These are phyloP conservation scores for Alviniconcha strummeri DNA, from an alignment of 2,888 invertebrate genomes.

Conservation along the genomic window DNA sequence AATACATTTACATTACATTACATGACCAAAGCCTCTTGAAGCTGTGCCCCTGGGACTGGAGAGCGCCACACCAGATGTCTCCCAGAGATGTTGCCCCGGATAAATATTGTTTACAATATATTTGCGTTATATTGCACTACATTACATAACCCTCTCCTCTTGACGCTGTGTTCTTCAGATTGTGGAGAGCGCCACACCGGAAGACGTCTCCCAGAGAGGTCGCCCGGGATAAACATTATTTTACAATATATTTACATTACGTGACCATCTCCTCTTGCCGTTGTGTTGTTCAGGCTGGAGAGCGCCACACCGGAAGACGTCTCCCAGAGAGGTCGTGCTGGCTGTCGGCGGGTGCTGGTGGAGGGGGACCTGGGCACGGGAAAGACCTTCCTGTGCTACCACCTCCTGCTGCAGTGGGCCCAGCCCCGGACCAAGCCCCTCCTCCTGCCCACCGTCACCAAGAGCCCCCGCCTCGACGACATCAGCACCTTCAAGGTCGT, in stretches of 20 bases:
- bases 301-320: slow-evolving; percentile 44
- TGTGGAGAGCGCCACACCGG: slow-evolving; percentile 42
- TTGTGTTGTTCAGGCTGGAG: slow-evolving; percentile 37
- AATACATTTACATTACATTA: no score
- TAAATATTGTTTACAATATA: no score
- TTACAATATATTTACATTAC: no score
- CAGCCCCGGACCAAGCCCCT: slow-evolving; percentile 31
- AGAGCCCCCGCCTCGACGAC: slow-evolving; percentile 15
- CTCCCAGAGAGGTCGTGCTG: slow-evolving; percentile 38
- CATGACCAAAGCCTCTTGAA: no score
- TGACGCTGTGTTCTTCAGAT: slow-evolving; percentile 26
- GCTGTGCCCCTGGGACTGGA: no score
- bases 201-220: slow-evolving; percentile 41
- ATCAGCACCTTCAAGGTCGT: slow-evolving; percentile 38
- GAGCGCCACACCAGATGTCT: no score
- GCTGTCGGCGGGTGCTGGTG: slow-evolving; percentile 39
- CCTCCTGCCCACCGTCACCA: background rate
- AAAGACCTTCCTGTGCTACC: slow-evolving; percentile 46
- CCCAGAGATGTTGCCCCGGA: no score
- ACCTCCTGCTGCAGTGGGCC: slow-evolving; percentile 46
- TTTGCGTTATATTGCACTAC: no score
- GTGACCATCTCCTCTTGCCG: background rate
- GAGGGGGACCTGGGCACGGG: slow-evolving; percentile 49
- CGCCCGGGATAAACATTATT: slow-evolving; percentile 17
- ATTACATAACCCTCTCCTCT: no score